phyloP scores from a whole-genome alignment of 2,113 vertebrate species.

The Uria lomvia region DNA sequence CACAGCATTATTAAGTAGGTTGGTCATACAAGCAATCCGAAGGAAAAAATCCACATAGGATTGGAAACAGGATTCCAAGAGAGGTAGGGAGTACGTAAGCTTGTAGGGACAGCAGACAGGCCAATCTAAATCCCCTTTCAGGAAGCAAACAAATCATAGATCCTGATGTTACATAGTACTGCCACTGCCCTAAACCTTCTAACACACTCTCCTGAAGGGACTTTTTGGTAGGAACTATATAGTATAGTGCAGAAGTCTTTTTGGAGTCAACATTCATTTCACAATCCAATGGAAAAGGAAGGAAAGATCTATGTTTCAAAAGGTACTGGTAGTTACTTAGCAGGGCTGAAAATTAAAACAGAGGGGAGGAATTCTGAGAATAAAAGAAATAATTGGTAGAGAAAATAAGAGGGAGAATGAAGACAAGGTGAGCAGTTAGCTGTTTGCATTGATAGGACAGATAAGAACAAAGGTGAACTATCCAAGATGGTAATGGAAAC shows the following conservation, averaged over 20 bases:
- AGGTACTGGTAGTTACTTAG: background rate
- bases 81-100: background rate
- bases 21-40: background rate
- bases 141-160: background rate
- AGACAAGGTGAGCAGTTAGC: background rate
- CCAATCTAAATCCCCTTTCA: background rate
- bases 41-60: accelerated
- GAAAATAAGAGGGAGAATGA: background rate
- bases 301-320: background rate
- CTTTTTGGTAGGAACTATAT: background rate
- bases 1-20: background rate
- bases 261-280: background rate
- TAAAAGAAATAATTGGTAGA: background rate
- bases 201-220: background rate
- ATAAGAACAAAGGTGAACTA: background rate
- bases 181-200: background rate
- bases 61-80: background rate
- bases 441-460: background rate
- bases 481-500: background rate
- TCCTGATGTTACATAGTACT: background rate
- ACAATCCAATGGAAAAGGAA: background rate
- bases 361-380: background rate
- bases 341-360: background rate
- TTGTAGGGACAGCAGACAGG: background rate
- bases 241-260: background rate